Percentiles rank a stretch among this genome's conserved stretches.
These are phyloP conservation scores for Calephelis perditalis DNA, from an alignment of 2,888 invertebrate species.

Conservation along the genomic window DNA sequence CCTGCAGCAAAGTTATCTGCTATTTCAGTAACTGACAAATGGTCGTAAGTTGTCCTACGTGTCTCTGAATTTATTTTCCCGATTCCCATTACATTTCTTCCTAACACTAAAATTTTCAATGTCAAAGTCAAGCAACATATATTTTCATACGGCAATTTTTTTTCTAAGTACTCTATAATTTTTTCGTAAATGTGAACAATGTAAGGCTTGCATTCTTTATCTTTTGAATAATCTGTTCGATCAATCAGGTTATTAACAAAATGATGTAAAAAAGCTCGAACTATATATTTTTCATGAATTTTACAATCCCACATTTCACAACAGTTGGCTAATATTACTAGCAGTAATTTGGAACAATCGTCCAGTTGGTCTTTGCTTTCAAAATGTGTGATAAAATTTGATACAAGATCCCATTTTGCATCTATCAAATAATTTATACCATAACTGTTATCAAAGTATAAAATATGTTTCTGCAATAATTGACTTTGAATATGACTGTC, in stretches of 20 bases:
- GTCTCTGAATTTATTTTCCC: not conserved
- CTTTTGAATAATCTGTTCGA: not conserved
- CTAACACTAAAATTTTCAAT: conserved; percentile 2
- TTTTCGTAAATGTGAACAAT: conserved; percentile 14
- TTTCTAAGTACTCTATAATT: conserved; percentile 1
- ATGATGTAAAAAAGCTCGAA: conserved; percentile 7
- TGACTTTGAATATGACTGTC: conserved; percentile 36
- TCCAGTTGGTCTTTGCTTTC: conserved; percentile 4
- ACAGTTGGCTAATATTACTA: conserved; percentile 4
- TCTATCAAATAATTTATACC: not conserved
- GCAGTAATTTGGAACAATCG: not conserved
- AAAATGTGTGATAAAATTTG: conserved; percentile 16
- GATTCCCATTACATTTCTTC: conserved; percentile 8
- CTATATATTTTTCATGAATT: not conserved
- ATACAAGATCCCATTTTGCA: conserved; percentile 7
- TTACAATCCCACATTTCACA: conserved; percentile 10
- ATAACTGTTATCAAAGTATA: conserved; percentile 6
- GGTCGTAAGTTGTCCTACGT: not conserved
- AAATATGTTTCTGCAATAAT: conserved; percentile 30
- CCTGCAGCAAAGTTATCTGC: not conserved
- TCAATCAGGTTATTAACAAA: conserved; percentile 7
- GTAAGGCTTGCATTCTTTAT: not conserved
- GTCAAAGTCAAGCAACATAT: not conserved
- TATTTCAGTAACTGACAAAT: not conserved
- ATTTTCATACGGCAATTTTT: conserved; percentile 6